phyloP scores from a whole-genome alignment of 1,140 invertebrate genomes.

The Eulimnadia texana region DNA sequence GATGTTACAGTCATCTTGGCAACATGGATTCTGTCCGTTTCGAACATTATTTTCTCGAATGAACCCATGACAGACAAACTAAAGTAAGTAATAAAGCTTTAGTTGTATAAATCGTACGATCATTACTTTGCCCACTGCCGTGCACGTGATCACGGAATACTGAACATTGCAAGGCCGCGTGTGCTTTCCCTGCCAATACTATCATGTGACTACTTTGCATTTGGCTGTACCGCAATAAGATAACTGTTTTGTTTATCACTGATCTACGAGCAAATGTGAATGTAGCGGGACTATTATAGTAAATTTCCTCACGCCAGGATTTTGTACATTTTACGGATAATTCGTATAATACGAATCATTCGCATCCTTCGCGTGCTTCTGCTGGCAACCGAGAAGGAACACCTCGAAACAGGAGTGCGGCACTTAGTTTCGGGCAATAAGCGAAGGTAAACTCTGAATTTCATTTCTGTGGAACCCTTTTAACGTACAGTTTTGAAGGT shows the following conservation, averaged over 20 bases:
- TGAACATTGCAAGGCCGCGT: no score
- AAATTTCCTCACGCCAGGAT: no score
- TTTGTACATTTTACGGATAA: neutral
- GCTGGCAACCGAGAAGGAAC: conserved; percentile 31
- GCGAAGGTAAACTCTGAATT: conserved; percentile 25
- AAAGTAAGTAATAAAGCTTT: neutral
- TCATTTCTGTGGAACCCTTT: neutral
- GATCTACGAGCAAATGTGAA: no score
- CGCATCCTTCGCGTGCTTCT: conserved; percentile 30
- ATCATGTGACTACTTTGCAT: no score
- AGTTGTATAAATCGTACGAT: no score
- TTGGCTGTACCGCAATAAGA: no score
- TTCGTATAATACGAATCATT: neutral
- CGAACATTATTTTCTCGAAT: neutral
- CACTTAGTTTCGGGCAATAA: conserved; percentile 42
- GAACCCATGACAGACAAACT: neutral
- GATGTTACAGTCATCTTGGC: neutral
- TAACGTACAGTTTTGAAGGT: conserved; percentile 17
- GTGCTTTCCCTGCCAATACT: no score
- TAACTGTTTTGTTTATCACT: no score
- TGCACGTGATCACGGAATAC: no score
- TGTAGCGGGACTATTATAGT: no score
- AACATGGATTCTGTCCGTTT: neutral
- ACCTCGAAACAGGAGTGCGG: conserved; percentile 32
- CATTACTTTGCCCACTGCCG: no score